phyloP scores from a whole-genome alignment of 2,888 invertebrate genomes.

The Drosophila putrida region DNA sequence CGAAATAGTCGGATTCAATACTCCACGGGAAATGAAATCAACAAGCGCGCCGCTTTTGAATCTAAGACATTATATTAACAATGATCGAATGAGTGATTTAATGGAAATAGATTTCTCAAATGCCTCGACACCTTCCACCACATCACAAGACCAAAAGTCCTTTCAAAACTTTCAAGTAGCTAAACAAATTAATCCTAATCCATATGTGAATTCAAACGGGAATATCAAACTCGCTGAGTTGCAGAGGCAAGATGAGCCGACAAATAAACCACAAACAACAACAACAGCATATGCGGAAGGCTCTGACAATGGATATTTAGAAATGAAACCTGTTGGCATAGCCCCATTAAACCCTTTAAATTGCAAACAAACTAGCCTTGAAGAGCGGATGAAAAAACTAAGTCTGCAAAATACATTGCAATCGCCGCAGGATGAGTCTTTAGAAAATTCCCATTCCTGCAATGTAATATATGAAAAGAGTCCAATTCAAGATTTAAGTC shows the following conservation, averaged over 20 bases:
- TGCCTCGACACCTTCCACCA: slow-evolving; percentile 41
- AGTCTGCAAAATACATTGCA: slow-evolving; percentile 29
- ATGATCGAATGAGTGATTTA: slow-evolving; percentile 90
- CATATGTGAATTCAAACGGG: slow-evolving; percentile 40
- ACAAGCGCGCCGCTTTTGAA: slow-evolving; percentile 90
- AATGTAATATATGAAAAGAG: slow-evolving; percentile 9
- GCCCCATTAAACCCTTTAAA: slow-evolving; percentile 21
- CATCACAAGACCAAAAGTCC: slow-evolving; percentile 53
- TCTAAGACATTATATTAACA: slow-evolving; percentile 86
- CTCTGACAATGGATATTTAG: slow-evolving; percentile 87
- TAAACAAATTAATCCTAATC: slow-evolving; percentile 30
- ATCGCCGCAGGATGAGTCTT: slow-evolving; percentile 12
- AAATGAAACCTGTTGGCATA: slow-evolving; percentile 87
- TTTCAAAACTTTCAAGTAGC: slow-evolving; percentile 39
- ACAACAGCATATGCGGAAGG: slow-evolving; percentile 28
- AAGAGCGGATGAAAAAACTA: slow-evolving; percentile 49
- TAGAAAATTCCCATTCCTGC: slow-evolving; percentile 20
- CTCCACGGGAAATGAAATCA: slow-evolving; percentile 86
- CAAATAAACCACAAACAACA: slow-evolving; percentile 16
- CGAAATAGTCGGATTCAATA: slow-evolving; percentile 40
- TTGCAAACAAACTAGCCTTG: slow-evolving; percentile 38
- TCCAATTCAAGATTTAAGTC: slow-evolving; percentile 9
- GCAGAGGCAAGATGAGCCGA: slow-evolving; percentile 45
- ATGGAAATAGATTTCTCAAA: slow-evolving; percentile 93
- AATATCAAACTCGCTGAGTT: slow-evolving; percentile 43